Evolutionary conservation across 2,888 invertebrate genomes (phyloP), one percentile per base, ranked within the genome.

Genomic region (Tinea semifulvella): DNA sequence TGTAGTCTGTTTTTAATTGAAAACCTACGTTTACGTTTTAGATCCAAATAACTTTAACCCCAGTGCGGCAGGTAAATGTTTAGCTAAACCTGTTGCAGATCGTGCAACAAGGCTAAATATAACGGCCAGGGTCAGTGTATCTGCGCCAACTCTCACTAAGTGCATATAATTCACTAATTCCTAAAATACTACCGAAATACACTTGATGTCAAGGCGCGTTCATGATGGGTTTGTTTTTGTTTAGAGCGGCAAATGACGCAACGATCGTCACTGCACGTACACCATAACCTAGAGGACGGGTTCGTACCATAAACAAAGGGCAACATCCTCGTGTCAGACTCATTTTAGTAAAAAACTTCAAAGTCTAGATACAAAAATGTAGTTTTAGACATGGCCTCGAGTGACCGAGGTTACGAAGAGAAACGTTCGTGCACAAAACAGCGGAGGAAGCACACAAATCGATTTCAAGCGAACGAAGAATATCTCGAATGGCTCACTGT

Each of bases 71-170:
- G 36, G 36, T 18, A 36, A 36, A 36, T 36, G 36, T 36, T 36
- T n/a, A 36, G 14, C 31, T 36, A 36, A 36, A 36, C 36, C 36
- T 14, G 36, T 36, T n/a, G 35, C 38, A 44, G 38, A 36, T 35
- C 46, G 38, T 43, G 27, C 16, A 36, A 42, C 43, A 43, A 46
- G 46, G 46, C 42, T 46, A 35, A 27, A 38, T 46, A 46, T 46
- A 46, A 27, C 43, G 42, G 46, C 36, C 46, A 46, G 43, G 46
- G 46, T 35, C 46, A 27, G 11, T 14, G 14, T 40, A 40, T 40
- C 40, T 18, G 17, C 43, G 36, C 46, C 35, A 42, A 43, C 46
- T 46, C 46, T 46, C 46, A 22, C 46, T 25, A 31, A 20, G 14
- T 40, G 22, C 22, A 40, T 40, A 13, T 25, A 18, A 14, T 36